Base-by-base conservation (phyloP, 2,113 vertebrate species). In the Dicentrarchus labrax region DNA sequence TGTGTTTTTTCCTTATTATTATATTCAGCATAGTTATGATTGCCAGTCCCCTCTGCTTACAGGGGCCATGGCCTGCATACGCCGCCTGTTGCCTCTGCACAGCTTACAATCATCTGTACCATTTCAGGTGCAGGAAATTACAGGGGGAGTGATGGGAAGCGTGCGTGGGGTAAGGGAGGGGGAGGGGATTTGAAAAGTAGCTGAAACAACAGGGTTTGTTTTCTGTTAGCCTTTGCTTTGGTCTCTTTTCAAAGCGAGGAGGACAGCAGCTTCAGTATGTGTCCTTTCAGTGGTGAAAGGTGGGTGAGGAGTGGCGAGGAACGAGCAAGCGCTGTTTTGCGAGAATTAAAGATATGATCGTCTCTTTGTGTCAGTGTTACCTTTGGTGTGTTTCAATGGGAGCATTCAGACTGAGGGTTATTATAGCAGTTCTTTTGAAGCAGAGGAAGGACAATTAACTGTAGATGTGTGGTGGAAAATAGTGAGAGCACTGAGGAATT, bases 101-200 rank as follows among this genome's bases (percentile, higher is more conserved):
- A 81, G 83, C 57, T 43, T 80, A 86, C 91, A 93, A 94, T 94
- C 94, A 94, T 83, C 83, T 83, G 82, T 9, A 86, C 87, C 88
- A 91, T 92, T 30, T 95, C 90, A 91, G 91, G 88, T 90, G 85
- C 87, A 86, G 91, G 83, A 93, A 94, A 94, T 94, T 93, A 93
- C 85, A 92, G 88, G 72, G 84, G 47, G 76, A 82, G 79, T 38
- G 53, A 71, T 69, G 80, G 82, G 85, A 53, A 54, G 62, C 10
- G 77, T 81, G 78, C n/a, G 41, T 19, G 19, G 59, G 61, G 45
- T 21, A 53, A 13, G 21, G 36, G 41, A 21, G 17, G 59, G 45
- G 48, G 72, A 16, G 22, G 24, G 65, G 39, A n/a, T 62, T 22
- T 65, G 12, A 60, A 74, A 68, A 80, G 66, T 39, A 78, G 71